A percentile compares a stretch with the other conserved stretches of the same genome.
These are phyloP conservation scores for Corythornis leucogaster DNA, from an alignment of 2,797 vertebrate species.

Conservation along the genomic window DNA sequence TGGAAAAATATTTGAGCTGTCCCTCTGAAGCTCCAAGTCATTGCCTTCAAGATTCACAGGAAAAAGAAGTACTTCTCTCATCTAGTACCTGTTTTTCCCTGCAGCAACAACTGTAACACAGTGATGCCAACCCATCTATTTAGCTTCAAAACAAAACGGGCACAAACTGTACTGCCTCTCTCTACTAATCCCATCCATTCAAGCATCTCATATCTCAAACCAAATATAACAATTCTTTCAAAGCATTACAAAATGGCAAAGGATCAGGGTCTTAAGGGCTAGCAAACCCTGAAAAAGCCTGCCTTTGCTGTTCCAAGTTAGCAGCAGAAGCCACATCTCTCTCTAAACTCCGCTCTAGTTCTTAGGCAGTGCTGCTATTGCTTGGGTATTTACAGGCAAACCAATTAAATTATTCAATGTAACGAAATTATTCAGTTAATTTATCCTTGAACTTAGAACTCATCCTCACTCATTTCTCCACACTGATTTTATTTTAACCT, in stretches of 20 bases:
- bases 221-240: not conserved
- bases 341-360: not conserved
- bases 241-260: not conserved
- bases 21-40: not conserved
- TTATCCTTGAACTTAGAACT: not conserved
- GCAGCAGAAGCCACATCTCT: not conserved
- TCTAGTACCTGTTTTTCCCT: not conserved
- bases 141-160: not conserved
- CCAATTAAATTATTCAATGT: not conserved
- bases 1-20: not conserved
- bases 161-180: not conserved
- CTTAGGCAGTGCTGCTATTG: not conserved
- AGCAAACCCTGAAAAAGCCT: not conserved
- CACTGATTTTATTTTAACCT: conserved; percentile 77
- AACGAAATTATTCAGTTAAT: not conserved
- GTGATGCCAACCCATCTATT: not conserved
- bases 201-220: not conserved
- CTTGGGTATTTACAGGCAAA: not conserved
- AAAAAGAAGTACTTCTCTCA: not conserved
- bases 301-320: not conserved
- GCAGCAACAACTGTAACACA: not conserved
- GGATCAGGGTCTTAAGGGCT: not conserved
- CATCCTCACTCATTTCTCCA: not conserved
- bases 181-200: not conserved
- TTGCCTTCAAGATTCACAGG: not conserved